A percentile compares a stretch with the other conserved stretches of the same genome.
Conservation (phyloP, 2,113 vertebrate genomes). For the Alouatta palliata region DNA sequence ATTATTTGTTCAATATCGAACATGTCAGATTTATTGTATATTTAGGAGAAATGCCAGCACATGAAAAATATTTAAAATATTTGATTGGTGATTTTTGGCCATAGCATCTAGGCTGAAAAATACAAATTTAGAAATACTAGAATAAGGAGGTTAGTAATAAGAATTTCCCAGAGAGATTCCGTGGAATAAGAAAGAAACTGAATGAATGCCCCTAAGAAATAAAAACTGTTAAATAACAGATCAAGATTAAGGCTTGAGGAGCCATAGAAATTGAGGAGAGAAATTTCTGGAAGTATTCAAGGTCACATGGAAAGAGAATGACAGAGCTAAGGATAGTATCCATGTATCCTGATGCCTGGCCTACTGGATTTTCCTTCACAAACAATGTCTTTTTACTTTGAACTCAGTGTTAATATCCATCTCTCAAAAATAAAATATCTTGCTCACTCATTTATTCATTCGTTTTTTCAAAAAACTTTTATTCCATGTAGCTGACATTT, state of each 20-base stretch:
- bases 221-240: not conserved
- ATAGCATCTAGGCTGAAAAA: not conserved
- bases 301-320: not conserved
- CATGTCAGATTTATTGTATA: not conserved
- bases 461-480: not conserved
- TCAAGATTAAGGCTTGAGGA: not conserved
- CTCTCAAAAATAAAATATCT: not conserved
- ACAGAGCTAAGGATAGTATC: not conserved
- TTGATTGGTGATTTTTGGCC: not conserved
- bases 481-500: not conserved
- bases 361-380: not conserved
- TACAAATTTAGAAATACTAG: not conserved
- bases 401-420: not conserved
- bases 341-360: not conserved
- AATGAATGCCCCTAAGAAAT: not conserved
- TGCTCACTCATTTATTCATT: not conserved
- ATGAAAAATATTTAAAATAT: not conserved
- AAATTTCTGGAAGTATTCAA: not conserved
- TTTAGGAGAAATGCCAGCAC: not conserved
- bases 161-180: not conserved
- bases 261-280: not conserved
- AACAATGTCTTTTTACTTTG: not conserved
- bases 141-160: not conserved
- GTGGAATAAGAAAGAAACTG: not conserved
- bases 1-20: not conserved